Conservation (phyloP, 2,797 vertebrate genomes). For the Streptopelia turtur region DNA sequence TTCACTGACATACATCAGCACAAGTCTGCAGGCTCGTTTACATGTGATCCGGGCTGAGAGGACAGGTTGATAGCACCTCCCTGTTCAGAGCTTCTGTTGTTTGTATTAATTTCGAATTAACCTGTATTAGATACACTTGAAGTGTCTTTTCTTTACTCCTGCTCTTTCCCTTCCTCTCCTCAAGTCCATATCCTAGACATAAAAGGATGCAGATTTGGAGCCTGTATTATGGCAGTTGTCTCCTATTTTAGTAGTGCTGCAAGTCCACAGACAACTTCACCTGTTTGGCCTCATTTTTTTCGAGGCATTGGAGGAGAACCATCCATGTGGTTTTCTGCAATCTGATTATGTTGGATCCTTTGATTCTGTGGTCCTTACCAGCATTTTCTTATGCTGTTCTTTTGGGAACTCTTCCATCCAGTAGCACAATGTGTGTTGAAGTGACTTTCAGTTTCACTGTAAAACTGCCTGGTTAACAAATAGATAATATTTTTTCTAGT, state of each 20-base stretch:
- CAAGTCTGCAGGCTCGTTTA: neutral
- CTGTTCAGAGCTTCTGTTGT: neutral
- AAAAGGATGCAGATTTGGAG: neutral
- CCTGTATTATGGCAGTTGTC: neutral
- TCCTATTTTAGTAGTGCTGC: neutral
- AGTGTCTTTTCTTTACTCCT: neutral
- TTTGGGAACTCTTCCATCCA: neutral
- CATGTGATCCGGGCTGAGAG: neutral
- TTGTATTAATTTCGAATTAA: neutral
- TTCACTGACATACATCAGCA: neutral
- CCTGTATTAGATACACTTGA: neutral
- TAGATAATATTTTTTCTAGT: neutral
- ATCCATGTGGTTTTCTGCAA: neutral
- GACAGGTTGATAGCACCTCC: neutral
- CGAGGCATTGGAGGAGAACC: neutral
- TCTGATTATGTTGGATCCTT: neutral
- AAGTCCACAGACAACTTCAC: neutral
- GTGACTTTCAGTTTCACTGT: neutral
- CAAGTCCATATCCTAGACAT: rapidly evolving
- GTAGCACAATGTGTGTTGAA: neutral
- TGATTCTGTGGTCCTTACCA: neutral
- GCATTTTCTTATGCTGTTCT: neutral
- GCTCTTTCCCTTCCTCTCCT: neutral
- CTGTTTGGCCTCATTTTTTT: neutral
- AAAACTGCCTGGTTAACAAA: neutral